These are phyloP conservation scores for Thomomys bottae DNA, from an alignment of 2,113 vertebrate genomes.

Conservation along the genomic window DNA sequence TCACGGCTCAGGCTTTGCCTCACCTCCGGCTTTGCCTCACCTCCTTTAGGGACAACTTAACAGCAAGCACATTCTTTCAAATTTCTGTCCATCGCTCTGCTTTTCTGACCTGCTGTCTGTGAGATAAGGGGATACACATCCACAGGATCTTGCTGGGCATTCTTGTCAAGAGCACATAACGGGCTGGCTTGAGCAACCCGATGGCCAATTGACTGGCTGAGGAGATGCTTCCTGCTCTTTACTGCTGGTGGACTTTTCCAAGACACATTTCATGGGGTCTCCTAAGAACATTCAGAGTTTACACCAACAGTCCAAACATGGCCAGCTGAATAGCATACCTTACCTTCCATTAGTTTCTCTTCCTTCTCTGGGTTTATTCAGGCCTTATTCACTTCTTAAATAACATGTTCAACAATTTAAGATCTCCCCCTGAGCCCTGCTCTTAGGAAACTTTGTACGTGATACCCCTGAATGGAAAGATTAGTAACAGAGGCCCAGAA, in stretches of 20 bases:
- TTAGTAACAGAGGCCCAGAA: neutral
- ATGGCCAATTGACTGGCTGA: neutral
- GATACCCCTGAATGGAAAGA: neutral
- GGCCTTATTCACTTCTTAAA: constrained; percentile 15
- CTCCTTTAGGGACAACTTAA: neutral
- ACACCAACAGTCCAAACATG: neutral
- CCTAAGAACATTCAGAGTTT: neutral
- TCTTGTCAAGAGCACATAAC: neutral
- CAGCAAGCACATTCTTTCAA: neutral
- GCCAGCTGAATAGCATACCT: fast-evolving
- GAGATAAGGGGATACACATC: neutral
- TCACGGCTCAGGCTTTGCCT: neutral
- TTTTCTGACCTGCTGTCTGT: neutral
- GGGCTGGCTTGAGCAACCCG: neutral
- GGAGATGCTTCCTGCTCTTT: neutral
- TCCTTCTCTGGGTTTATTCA: neutral
- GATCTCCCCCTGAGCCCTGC: neutral
- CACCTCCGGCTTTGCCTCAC: neutral
- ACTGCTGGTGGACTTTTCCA: neutral
- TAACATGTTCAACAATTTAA: too few relatives aligned
- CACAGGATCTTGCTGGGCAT: neutral
- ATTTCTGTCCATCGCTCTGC: neutral
- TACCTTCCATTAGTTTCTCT: neutral
- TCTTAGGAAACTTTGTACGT: neutral
- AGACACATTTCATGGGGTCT: neutral